Percentiles rank a stretch among this genome's conserved stretches.
These are phyloP conservation scores for Mellivora capensis DNA, from an alignment of 2,113 vertebrate genomes.

Conservation along the genomic window DNA sequence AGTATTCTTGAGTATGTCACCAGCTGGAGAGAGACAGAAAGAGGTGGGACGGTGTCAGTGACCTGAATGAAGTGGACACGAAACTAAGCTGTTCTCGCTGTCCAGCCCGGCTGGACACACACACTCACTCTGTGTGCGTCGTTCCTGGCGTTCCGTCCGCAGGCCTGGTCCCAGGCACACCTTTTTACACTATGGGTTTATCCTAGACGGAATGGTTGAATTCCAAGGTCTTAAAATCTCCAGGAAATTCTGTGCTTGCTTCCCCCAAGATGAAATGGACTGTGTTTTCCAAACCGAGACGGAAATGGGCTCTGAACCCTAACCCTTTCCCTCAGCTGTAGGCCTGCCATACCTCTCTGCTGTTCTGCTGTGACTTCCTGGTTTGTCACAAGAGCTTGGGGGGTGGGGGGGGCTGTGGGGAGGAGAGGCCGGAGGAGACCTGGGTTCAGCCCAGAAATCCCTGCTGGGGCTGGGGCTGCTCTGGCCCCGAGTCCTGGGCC, in stretches of 20 bases:
- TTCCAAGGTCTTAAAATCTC: not conserved
- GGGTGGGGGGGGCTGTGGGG: rapidly evolving
- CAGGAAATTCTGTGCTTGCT: not conserved
- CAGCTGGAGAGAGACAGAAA: slow-evolving; percentile 35
- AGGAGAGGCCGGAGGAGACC: not conserved
- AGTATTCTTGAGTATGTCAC: not conserved
- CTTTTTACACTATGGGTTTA: not conserved
- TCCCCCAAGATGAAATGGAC: not conserved
- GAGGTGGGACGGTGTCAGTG: not conserved
- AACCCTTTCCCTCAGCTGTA: not conserved
- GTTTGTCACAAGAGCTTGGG: not conserved
- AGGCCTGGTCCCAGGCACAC: not conserved
- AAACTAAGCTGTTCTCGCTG: not conserved
- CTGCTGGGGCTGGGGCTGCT: not conserved
- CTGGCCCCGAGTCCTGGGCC: not conserved
- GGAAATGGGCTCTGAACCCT: not conserved
- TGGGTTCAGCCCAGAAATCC: not conserved
- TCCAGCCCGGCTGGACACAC: not conserved
- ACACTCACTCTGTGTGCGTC: not conserved
- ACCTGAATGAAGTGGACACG: not conserved
- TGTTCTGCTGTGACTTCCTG: not conserved
- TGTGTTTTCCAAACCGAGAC: not conserved
- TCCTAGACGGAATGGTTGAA: not conserved
- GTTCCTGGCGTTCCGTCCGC: not conserved
- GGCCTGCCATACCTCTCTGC: not conserved